A percentile compares a stretch with the other conserved stretches of the same genome.
Conservation (phyloP, 2,797 vertebrate genomes). For the Peromyscus melanophrys region DNA sequence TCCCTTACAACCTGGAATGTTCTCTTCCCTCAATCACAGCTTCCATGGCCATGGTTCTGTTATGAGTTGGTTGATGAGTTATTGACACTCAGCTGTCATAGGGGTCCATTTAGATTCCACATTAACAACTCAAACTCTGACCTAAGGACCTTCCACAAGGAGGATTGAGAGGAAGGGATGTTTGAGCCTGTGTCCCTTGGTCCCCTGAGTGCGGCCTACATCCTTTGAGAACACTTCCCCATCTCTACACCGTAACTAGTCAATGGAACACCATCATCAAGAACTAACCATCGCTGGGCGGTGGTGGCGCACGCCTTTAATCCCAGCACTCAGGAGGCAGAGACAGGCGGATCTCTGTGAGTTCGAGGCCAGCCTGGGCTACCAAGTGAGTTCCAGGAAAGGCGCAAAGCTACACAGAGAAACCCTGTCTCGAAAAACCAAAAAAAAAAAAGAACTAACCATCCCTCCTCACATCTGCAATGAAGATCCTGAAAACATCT, state of each 20-base stretch:
- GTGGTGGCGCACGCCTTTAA: too few species aligned
- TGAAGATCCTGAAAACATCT: neutral
- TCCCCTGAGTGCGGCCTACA: neutral
- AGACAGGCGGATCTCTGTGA: too few species aligned
- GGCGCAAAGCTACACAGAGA: too few species aligned
- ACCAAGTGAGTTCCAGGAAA: too few species aligned
- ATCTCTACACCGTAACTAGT: neutral
- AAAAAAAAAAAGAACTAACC: neutral
- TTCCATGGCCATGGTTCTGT: neutral
- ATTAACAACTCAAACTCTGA: neutral
- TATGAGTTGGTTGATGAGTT: neutral
- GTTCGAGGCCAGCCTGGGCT: too few species aligned
- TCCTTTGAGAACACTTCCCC: neutral
- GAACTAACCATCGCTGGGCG: neutral
- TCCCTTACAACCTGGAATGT: neutral
- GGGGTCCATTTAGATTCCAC: neutral
- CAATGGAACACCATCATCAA: neutral
- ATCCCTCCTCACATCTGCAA: neutral
- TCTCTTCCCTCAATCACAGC: neutral
- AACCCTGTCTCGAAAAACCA: too few species aligned
- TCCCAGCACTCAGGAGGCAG: too few species aligned
- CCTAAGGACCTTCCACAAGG: neutral
- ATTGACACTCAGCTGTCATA: neutral
- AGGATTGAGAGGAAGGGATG: neutral
- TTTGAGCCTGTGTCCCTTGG: neutral